These are phyloP conservation scores for Macroramphosus scolopax DNA, from an alignment of 2,797 vertebrate genomes.

Conservation along the genomic window DNA sequence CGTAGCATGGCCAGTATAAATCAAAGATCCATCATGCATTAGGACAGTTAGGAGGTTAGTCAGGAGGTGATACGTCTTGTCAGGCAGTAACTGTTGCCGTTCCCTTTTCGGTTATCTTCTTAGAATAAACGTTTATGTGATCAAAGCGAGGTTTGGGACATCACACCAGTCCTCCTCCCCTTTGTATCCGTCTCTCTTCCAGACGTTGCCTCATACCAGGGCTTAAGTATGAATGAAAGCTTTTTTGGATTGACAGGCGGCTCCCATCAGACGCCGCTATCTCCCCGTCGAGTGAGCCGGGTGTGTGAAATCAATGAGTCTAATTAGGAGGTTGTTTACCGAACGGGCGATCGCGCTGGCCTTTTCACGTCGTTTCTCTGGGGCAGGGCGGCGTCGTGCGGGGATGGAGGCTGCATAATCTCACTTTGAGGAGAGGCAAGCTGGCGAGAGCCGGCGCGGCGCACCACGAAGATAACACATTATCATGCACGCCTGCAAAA, in stretches of 20 bases:
- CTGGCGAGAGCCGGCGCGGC: neutral
- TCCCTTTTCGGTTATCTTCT: slow-evolving; percentile 21
- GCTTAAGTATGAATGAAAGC: slow-evolving; percentile 15
- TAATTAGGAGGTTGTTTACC: slow-evolving; percentile 68
- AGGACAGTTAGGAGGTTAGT: too few species aligned
- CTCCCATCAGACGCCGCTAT: slow-evolving; percentile 33
- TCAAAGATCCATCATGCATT: too few species aligned
- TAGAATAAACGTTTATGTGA: slow-evolving; percentile 31
- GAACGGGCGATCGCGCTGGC: slow-evolving; percentile 47
- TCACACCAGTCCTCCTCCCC: neutral
- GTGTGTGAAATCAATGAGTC: slow-evolving; percentile 62
- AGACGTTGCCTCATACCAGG: slow-evolving; percentile 11
- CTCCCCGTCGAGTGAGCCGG: slow-evolving; percentile 36
- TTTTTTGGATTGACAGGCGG: slow-evolving; percentile 24
- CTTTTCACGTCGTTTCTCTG: slow-evolving; percentile 58
- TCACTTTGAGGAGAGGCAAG: slow-evolving; percentile 11
- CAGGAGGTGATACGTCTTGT: too few species aligned
- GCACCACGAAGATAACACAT: neutral
- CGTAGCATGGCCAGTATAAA: too few species aligned
- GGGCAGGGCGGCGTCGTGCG: slow-evolving; percentile 34
- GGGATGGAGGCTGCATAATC: slow-evolving; percentile 29
- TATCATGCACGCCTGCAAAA: neutral
- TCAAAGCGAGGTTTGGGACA: slow-evolving; percentile 23
- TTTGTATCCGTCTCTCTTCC: slow-evolving; percentile 2
- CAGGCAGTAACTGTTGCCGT: too few species aligned